These are phyloP conservation scores for Hybos culiciformis DNA, from an alignment of 2,888 invertebrate genomes.

Conservation along the genomic window DNA sequence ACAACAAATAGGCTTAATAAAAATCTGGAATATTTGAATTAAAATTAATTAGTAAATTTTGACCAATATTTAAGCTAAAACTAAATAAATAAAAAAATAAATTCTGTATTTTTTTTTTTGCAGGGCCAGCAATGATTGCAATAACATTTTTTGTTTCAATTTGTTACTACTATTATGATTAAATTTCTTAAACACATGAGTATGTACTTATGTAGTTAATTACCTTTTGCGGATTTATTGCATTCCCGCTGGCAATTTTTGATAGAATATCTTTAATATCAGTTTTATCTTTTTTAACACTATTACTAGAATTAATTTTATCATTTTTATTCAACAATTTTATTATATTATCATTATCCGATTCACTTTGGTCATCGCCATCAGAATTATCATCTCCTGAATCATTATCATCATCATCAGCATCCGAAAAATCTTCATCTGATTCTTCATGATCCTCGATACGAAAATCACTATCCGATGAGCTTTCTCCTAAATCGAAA, in stretches of 20 bases:
- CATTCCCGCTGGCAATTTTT: conserved; percentile 3
- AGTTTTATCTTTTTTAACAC: conserved; percentile 16
- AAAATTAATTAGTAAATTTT: conserved; percentile 11
- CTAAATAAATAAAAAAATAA: no score
- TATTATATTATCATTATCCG: conserved; percentile 16
- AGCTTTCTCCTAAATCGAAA: conserved; percentile 79
- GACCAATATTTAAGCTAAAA: no score
- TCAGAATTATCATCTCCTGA: conserved; percentile 22
- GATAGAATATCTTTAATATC: conserved; percentile 12
- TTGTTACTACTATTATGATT: no score
- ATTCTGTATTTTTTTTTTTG: conserved; percentile 14
- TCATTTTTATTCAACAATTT: conserved; percentile 5
- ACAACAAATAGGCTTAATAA: conserved; percentile 72
- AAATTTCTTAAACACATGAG: not conserved
- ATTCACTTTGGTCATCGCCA: conserved; percentile 25
- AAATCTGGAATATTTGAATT: conserved; percentile 33
- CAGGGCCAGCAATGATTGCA: no score
- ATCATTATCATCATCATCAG: conserved; percentile 24
- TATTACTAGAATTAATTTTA: not conserved
- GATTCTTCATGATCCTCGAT: conserved; percentile 73
- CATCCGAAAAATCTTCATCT: conserved; percentile 37
- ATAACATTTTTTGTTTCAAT: no score
- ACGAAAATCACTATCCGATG: conserved; percentile 89
- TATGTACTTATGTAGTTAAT: no score
- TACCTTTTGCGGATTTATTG: no score